These are phyloP conservation scores for Conger conger DNA, from an alignment of 2,113 vertebrate species.

Conservation along the genomic window DNA sequence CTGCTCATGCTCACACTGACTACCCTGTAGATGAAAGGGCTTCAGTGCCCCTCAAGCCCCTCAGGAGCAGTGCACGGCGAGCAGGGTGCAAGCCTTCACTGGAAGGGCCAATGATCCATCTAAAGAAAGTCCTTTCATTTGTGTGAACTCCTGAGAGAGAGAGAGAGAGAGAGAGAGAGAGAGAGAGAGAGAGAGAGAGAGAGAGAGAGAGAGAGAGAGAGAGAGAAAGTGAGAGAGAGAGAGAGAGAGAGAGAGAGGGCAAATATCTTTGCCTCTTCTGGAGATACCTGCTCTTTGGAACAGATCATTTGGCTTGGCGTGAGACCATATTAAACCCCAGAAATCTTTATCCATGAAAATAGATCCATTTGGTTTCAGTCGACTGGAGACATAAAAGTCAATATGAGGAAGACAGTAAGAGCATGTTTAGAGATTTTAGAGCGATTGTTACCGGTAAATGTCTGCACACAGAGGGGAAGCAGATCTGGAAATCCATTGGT, in stretches of 20 bases:
- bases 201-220: not conserved
- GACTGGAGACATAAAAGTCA: conserved; percentile 22
- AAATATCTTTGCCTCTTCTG: not conserved
- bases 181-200: not conserved
- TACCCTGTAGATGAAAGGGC: not conserved
- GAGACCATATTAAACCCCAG: not conserved
- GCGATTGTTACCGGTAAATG: conserved; percentile 1
- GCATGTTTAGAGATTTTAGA: not conserved
- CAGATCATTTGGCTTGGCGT: conserved; percentile 13
- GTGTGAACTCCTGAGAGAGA: not conserved
- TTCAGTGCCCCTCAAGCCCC: not conserved
- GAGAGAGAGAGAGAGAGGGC: not conserved
- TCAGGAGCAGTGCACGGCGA: too few species aligned
- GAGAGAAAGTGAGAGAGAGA: not conserved
- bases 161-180: not conserved
- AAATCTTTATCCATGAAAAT: conserved; percentile 1
- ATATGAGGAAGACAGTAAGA: conserved; percentile 23
- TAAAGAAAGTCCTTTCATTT: not conserved
- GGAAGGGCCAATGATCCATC: not conserved
- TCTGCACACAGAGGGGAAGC: not conserved
- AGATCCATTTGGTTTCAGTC: conserved; percentile 15
- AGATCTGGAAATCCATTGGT: not conserved
- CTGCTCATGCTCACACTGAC: not conserved
- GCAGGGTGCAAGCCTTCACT: not conserved
- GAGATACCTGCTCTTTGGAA: not conserved